Evolutionary conservation across 2,797 vertebrate genomes (phyloP), one percentile per base, ranked within the genome.

Genomic region (Scleropages formosus): DNA sequence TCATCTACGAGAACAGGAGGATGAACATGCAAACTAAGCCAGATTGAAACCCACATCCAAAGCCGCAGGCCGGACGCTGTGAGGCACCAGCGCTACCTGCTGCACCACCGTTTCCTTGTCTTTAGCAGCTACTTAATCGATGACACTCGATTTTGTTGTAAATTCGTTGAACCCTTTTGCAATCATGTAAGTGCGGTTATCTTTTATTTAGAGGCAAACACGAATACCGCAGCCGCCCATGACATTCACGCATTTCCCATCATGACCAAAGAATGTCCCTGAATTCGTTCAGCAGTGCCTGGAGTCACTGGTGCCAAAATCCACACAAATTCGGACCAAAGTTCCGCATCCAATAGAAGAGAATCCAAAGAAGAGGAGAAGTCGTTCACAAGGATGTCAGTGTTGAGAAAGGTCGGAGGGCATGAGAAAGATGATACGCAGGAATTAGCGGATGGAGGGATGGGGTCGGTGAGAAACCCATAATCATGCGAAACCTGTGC

Each of bases 351-450:
- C 27, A 70, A 51, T 12, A 15, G 46, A 0, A 13, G 10, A n/a
- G 24, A 10, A 26, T 68, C 22, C 67, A 46, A 20, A 9, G 12
- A 13, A 24, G 24, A n/a, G 31, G 20, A 0, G 3, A 8, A 27
- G 26, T 11, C 68, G 56, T 49, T 51, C 15, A 56, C 4, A n/a
- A 49, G 49, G 3, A 16, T 68, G 49, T 31, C 47, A 53, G 27
- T 49, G 51, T 70, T 70, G 24, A 53, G 70, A 70, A 27, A 47
- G 8, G 68, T 56, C 44, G 58, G 68, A 27, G 26, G 47, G 27
- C 68, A 47, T 18, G 68, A 31, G 56, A 70, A n/a, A 22, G 68
- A 70, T 70, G 24, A 56, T 27, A 49, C 70, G 56, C 66, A 11
- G 10, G 3, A 20, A 24, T 27, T 70, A 49, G 49, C 0, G 7